Conservation (phyloP, 2,113 vertebrate species). For the Tinamus guttatus region DNA sequence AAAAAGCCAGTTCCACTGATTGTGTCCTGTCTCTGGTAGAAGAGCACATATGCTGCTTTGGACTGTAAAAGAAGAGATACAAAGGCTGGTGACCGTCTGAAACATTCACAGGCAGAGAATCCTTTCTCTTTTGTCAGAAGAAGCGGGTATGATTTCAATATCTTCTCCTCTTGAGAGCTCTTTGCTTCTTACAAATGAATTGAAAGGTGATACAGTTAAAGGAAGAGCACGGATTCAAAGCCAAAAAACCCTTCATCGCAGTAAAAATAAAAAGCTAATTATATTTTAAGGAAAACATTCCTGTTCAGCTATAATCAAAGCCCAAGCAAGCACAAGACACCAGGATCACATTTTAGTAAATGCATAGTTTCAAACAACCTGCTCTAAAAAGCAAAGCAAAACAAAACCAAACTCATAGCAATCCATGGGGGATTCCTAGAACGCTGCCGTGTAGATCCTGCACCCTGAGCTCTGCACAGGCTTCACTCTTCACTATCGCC, state of each 20-base stretch:
- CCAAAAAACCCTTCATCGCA: background rate
- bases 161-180: background rate
- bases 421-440: no score
- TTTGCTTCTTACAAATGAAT: background rate
- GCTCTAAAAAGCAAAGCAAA: no score
- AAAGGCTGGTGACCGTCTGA: background rate
- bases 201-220: background rate
- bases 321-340: background rate
- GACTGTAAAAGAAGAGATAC: slow-evolving; percentile 81
- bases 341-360: no score
- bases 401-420: no score
- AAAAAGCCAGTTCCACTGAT: slow-evolving; percentile 97
- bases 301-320: background rate
- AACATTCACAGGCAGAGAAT: background rate
- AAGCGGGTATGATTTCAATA: background rate
- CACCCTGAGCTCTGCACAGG: no score
- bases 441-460: no score
- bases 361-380: no score
- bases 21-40: slow-evolving; percentile 96
- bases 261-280: background rate
- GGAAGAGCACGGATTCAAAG: background rate
- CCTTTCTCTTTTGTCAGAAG: background rate
- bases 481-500: no score
- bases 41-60: slow-evolving; percentile 97
- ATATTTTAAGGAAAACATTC: background rate